Conservation (phyloP, 2,888 invertebrate genomes). For the Lacanobia wlatinum region DNA sequence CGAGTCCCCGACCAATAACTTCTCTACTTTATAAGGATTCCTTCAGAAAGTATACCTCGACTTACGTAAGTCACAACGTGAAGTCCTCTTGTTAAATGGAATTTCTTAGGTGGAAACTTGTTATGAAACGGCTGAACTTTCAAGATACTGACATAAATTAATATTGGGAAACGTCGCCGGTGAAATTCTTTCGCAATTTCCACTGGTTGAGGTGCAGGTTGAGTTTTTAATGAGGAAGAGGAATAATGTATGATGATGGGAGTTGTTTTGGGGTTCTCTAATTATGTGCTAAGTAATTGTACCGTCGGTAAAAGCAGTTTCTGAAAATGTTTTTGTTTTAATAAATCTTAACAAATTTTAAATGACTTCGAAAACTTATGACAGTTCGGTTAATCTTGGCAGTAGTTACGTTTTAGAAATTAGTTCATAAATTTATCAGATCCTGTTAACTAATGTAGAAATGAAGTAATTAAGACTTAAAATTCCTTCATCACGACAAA, state of each 20-base stretch:
- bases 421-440: neutral
- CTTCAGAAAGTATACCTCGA: slow-evolving; percentile 16
- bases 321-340: neutral
- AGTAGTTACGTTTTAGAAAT: no score
- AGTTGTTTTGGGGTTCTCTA: neutral
- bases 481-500: neutral
- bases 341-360: neutral
- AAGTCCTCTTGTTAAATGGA: slow-evolving; percentile 49
- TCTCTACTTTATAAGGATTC: slow-evolving; percentile 45
- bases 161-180: slow-evolving; percentile 34
- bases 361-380: neutral
- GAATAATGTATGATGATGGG: neutral
- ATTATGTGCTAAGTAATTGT: neutral
- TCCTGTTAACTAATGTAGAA: neutral
- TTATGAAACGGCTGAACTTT: slow-evolving; percentile 50
- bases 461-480: neutral
- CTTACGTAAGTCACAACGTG: slow-evolving; percentile 38
- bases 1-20: slow-evolving; percentile 30
- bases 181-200: slow-evolving; percentile 26
- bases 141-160: slow-evolving; percentile 47
- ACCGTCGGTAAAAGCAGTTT: neutral
- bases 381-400: no score
- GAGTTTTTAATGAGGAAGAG: slow-evolving; percentile 1
- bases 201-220: neutral
- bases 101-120: slow-evolving; percentile 51